These are phyloP conservation scores for Acanthosepion pharaonis DNA, from an alignment of 2,888 invertebrate genomes.

Conservation along the genomic window DNA sequence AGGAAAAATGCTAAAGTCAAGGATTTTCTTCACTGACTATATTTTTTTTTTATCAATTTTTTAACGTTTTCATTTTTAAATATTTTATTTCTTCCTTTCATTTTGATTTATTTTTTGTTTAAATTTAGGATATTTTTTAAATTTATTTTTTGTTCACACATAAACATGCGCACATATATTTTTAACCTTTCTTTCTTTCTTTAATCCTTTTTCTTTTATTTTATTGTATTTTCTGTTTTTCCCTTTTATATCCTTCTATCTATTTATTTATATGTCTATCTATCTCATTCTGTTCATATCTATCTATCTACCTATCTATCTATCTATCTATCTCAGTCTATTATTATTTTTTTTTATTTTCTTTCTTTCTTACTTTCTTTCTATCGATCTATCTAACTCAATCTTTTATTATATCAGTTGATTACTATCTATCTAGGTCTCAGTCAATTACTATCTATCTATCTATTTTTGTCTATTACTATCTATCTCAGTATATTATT, in stretches of 20 bases:
- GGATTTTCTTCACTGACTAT: background rate
- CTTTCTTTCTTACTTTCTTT: too few relatives aligned
- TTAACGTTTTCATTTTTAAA: background rate
- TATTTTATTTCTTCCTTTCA: background rate
- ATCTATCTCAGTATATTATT: too few relatives aligned
- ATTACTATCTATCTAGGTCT: too few relatives aligned
- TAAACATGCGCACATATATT: background rate
- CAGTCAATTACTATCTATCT: background rate
- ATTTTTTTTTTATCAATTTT: background rate
- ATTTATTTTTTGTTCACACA: too few relatives aligned
- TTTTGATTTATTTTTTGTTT: background rate
- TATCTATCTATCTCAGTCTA: background rate
- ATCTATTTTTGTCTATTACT: too few relatives aligned
- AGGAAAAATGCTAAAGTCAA: background rate
- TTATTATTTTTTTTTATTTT: too few relatives aligned
- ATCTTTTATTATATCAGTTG: too few relatives aligned
- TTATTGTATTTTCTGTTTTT: too few relatives aligned
- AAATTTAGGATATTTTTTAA: background rate
- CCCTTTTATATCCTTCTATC: background rate
- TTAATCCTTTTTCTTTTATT: too few relatives aligned
- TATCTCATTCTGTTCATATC: background rate
- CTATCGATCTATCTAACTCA: too few relatives aligned
- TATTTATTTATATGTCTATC: background rate
- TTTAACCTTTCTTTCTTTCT: background rate
- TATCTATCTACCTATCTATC: background rate